Base-by-base conservation (phyloP, 1,140 invertebrate genomes). In the Drosophila sturtevanti region DNA sequence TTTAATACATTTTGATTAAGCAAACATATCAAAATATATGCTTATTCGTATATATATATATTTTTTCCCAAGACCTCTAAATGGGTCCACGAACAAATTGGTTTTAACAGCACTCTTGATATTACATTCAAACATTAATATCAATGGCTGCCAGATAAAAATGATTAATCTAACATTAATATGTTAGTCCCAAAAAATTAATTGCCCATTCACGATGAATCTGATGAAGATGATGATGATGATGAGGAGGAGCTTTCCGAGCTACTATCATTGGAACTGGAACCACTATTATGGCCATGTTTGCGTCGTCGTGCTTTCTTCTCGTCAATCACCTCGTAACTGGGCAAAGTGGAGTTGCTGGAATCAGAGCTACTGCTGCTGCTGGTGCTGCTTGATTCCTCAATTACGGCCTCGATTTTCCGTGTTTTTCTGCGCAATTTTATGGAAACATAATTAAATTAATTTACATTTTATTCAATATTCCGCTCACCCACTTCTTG, bases 291-390 rank as follows among this genome's bases (percentile, higher is more conserved):
- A 14, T 66, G 75, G n/a, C 34, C 68, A 34, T 73, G 86, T 34
- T 84, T 79, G 10, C 79, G 76, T 5, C 84, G 68, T 24, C 78
- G 71, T 21, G 71, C 44, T 62, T 91, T 91, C 51, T 90, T 91
- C 67, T 91, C 90, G 48, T 90, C 81, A 6, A 91, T 91, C n/a
- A 91, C 84, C 71, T 91, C 90, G 62, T 91, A 91, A 51, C 90
- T 91, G 68, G 90, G 90, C 77, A 91, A 56, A 27, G 90, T 91
- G 38, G 90, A 91, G 54, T 91, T 82, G 60, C 90, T 91, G 6
- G 90, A 89, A 34, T 90, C 84, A 7, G 84, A 86, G 68, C 68
- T 71, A 38, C 71, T 80, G 62, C 72, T 85, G 68, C 81, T 80
- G 68, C 71, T 86, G 11, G 72, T 67, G 52, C 80, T 81, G 65